Base-by-base conservation (phyloP, 2,888 invertebrate genomes). In the Ariolimax columbianus region DNA sequence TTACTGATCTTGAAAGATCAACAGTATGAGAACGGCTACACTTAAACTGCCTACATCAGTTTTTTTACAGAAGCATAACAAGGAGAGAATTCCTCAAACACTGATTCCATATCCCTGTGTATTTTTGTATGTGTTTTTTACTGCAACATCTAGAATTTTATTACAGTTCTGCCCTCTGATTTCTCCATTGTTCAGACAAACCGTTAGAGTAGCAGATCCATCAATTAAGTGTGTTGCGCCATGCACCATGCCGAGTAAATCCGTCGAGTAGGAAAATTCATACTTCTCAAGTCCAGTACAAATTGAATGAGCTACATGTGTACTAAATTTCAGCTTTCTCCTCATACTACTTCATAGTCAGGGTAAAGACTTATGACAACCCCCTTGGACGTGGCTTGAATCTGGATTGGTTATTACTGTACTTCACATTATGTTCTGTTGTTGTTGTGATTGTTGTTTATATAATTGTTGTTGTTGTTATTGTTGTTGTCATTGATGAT, bases 101-200 rank as follows among this genome's bases (percentile, higher is more conserved):
- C 73, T 47, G 47, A 47, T 47, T 75, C 73, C 73, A 7, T 75
- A 26, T 75, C 14, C 40, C 47, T 75, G 26, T 47, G 9, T 75
- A 43, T 75, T 75, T 75, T 47, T 75, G 73, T 75, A 47, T 43
- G 47, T 36, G 43, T 47, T 75, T 40, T 75, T 47, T 30, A n/a
- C 43, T 75, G 73, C 14, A 17, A 75, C n/a, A 75, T 75, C n/a
- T 47, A 30, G n/a, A 75, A 75, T 75, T 23, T 75, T 47, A 75
- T 47, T 47, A 75, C 73, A 47, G 47, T 17, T n/a, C 30, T 43
- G 47, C 14, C 72, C 38, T 38, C 38, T 70, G 70, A 70, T 19
- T 72, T 72, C 38, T 72, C 38, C 40, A 40, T 38, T 72, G 36
- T 38, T 36, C 26, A 38, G 23, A 38, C 72, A 72, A 40, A 72